A percentile compares a stretch with the other conserved stretches of the same genome.
Evolutionary conservation across 2,797 vertebrate species (phyloP).

Genomic region (Gymnothorax reevesii): DNA sequence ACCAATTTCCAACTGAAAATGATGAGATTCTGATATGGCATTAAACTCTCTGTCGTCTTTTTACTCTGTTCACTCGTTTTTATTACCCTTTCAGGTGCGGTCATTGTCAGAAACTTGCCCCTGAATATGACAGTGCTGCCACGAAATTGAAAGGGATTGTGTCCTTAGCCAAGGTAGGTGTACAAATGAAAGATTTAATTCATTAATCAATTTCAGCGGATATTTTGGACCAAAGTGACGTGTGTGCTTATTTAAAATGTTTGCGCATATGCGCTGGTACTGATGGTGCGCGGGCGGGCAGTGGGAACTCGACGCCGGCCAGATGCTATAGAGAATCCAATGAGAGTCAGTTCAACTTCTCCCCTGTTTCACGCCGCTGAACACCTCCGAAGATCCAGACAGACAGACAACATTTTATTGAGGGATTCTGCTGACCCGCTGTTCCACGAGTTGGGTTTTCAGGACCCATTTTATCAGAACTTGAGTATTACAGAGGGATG

Average conservation of each 20-base stretch:
- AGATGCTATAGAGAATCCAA: background rate
- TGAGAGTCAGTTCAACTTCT: background rate
- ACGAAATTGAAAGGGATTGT: slow-evolving; percentile 66
- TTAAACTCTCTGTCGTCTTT: background rate
- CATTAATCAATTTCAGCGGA: background rate
- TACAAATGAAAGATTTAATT: too few species aligned
- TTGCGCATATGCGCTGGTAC: background rate
- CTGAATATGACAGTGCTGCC: slow-evolving; percentile 76
- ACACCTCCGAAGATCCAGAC: background rate
- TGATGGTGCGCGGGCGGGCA: background rate
- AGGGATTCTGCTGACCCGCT: background rate
- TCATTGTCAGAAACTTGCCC: slow-evolving; percentile 75
- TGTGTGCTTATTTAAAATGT: background rate
- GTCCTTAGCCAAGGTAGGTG: slow-evolving; percentile 69
- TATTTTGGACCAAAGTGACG: background rate
- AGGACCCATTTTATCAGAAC: background rate
- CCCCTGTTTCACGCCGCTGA: background rate
- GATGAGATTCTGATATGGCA: background rate
- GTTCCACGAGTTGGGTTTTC: background rate
- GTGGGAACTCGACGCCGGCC: background rate
- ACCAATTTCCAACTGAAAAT: too few species aligned
- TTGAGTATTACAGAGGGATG: background rate
- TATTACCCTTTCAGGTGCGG: slow-evolving; percentile 66
- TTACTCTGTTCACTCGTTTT: background rate
- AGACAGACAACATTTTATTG: background rate